phyloP scores from a whole-genome alignment of 2,113 vertebrate genomes.

The Elanoides forficatus region DNA sequence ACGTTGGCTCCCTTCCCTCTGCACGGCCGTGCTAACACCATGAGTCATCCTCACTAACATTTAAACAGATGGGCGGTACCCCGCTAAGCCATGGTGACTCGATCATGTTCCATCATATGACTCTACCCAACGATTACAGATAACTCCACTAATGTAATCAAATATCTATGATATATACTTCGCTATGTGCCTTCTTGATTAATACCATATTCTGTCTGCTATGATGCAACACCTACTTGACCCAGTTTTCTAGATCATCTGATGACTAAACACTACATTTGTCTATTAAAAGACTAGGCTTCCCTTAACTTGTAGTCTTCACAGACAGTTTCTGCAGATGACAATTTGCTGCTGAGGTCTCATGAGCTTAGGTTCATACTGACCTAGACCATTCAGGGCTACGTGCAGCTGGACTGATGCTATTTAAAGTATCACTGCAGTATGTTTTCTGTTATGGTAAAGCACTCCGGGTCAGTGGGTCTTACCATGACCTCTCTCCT shows the following conservation, averaged over 20 bases:
- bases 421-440: not conserved
- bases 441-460: not conserved
- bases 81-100: not conserved
- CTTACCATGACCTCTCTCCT: not conserved
- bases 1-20: not conserved
- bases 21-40: not conserved
- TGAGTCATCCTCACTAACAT: slow-evolving; percentile 43
- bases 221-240: not conserved
- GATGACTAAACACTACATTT: not conserved
- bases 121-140: not conserved
- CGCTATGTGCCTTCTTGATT: not conserved
- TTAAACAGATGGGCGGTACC: slow-evolving; percentile 41
- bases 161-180: not conserved
- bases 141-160: not conserved
- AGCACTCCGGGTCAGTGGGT: not conserved
- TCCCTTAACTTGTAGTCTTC: not conserved
- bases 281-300: not conserved
- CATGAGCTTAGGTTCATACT: not conserved
- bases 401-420: not conserved
- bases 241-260: not conserved
- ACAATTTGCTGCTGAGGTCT: not conserved
- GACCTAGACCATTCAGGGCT: not conserved
- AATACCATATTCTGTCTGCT: not conserved
- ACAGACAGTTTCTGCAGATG: not conserved
- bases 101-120: slow-evolving; percentile 25